Percentiles rank a stretch among this genome's conserved stretches.
phyloP scores from a whole-genome alignment of 2,888 invertebrate genomes.

The Eilema sororculum region DNA sequence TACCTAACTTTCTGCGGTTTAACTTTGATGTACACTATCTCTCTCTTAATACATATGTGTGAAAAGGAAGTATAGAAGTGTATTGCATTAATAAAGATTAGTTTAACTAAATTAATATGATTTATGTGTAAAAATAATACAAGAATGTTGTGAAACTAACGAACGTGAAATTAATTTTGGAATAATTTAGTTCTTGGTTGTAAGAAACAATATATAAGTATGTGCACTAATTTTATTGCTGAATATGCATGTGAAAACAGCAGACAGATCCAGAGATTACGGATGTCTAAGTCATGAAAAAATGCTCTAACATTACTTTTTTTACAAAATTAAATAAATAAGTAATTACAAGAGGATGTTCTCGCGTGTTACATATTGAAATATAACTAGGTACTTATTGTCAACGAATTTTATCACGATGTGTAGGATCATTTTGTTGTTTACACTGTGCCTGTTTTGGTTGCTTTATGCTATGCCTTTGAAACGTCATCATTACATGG shows the following conservation, averaged over 20 bases:
- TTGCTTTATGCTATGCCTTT: no score
- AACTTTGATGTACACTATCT: conserved; percentile 25
- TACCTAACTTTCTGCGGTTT: conserved; percentile 40
- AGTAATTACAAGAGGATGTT: no score
- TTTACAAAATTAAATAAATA: no score
- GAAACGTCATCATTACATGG: no score
- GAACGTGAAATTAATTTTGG: conserved; percentile 30
- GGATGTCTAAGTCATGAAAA: not conserved
- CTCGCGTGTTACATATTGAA: no score
- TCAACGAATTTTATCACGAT: no score
- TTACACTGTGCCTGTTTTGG: no score
- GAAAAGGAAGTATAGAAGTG: conserved; percentile 18
- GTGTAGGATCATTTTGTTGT: no score
- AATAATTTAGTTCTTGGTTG: conserved; percentile 7
- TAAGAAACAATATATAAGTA: not conserved
- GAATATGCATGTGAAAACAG: not conserved
- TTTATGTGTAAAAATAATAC: conserved; percentile 30
- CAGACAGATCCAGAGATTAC: not conserved
- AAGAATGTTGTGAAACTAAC: conserved; percentile 26
- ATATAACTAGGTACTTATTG: no score
- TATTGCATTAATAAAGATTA: conserved; percentile 27
- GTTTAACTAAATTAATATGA: conserved; percentile 32
- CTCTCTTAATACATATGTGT: conserved; percentile 10
- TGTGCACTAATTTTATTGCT: not conserved
- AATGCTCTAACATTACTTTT: not conserved